These are phyloP conservation scores for Micoletzkya japonica DNA, from an alignment of 2,888 invertebrate genomes.

Conservation along the genomic window DNA sequence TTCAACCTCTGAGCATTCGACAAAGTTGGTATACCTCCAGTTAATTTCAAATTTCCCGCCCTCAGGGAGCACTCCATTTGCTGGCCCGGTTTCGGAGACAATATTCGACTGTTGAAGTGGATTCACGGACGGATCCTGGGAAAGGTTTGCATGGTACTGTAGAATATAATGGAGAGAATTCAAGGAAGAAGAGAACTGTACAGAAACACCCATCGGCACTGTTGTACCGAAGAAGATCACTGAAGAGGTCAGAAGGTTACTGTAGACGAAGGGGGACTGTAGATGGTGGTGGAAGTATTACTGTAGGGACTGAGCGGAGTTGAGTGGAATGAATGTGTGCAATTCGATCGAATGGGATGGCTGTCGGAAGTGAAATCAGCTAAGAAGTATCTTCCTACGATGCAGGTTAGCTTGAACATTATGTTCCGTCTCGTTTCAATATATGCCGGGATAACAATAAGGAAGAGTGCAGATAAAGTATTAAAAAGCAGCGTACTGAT, in stretches of 20 bases:
- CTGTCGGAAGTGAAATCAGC: no score
- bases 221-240: neutral
- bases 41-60: no score
- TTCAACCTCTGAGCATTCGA: no score
- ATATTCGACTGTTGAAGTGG: slow-evolving; percentile 18
- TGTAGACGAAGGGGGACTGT: neutral
- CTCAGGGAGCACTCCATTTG: slow-evolving; percentile 6
- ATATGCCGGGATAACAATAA: no score
- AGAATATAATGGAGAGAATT: neutral
- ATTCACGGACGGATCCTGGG: slow-evolving; percentile 7
- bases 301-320: slow-evolving; percentile 15
- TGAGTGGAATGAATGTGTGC: slow-evolving; percentile 19
- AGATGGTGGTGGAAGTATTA: neutral
- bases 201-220: neutral
- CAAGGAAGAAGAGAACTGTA: neutral
- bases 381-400: no score
- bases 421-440: no score
- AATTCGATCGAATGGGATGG: slow-evolving; percentile 24
- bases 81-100: slow-evolving; percentile 26
- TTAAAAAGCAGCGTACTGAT: no score
- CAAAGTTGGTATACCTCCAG: no score
- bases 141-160: neutral
- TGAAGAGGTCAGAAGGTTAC: slow-evolving; percentile 1
- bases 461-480: no score
- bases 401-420: no score